Conservation (phyloP, 1,140 invertebrate species). For the Formica exsecta region DNA sequence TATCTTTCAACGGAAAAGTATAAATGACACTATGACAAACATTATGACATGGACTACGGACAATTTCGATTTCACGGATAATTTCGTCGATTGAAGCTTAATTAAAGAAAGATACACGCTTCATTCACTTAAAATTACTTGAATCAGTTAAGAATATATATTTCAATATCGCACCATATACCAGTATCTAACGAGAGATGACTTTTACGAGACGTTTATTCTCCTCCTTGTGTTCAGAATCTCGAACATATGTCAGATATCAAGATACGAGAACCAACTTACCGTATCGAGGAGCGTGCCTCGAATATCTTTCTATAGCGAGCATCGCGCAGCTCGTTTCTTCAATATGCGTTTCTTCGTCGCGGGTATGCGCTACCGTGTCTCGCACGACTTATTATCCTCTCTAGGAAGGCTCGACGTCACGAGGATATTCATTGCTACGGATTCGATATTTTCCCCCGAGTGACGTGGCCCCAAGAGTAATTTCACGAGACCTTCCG, state of each 20-base stretch:
- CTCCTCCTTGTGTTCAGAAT: background rate
- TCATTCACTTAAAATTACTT: background rate
- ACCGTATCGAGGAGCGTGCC: conserved; percentile 32
- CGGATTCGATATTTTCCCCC: conserved; percentile 62
- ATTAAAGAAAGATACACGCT: background rate
- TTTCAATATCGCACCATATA: background rate
- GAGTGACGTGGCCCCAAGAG: conserved; percentile 53
- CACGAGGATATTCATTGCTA: conserved; percentile 57
- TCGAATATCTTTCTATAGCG: conserved; percentile 5
- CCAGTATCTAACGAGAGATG: too few relatives aligned
- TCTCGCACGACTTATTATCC: conserved; percentile 59
- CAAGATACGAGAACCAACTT: background rate
- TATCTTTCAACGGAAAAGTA: background rate
- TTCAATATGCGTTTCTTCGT: background rate
- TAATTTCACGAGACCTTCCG: conserved; percentile 57
- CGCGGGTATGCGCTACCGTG: background rate
- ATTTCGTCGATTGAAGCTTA: background rate
- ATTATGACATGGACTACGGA: background rate
- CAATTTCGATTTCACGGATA: background rate
- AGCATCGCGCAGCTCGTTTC: conserved; percentile 8
- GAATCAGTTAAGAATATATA: background rate
- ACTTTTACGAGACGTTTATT: conserved; percentile 25
- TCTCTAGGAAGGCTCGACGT: conserved; percentile 42
- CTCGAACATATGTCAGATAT: background rate
- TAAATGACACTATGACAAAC: background rate